A percentile compares a stretch with the other conserved stretches of the same genome.
Conservation (phyloP, 1,140 invertebrate species). For the Aricia agestis region DNA sequence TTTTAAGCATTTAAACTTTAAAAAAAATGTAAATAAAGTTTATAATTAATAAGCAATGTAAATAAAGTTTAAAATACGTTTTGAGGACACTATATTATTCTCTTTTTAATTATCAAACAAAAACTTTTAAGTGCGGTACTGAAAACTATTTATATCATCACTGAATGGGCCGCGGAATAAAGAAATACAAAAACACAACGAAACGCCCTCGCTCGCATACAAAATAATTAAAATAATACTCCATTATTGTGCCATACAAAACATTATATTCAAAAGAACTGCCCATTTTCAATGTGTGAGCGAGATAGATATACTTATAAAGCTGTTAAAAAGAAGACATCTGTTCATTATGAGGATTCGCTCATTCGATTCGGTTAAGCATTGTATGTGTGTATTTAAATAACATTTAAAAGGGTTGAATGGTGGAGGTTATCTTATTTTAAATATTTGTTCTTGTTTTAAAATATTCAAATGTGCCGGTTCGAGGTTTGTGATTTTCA, state of each 20-base stretch:
- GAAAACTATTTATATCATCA: conserved; percentile 7
- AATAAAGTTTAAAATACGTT: too few species aligned
- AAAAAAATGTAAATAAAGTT: too few species aligned
- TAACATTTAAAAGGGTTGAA: conserved; percentile 17
- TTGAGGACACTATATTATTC: too few species aligned
- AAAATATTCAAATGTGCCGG: neutral
- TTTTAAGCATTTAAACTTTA: too few species aligned
- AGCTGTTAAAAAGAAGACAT: conserved; percentile 31
- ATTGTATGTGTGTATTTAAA: conserved; percentile 29
- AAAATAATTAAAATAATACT: conserved; percentile 53
- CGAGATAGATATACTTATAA: conserved; percentile 31
- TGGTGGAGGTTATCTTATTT: neutral
- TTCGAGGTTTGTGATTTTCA: neutral
- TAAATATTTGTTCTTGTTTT: neutral
- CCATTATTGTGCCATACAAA: conserved; percentile 37
- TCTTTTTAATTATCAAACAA: conserved; percentile 4
- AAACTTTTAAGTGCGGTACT: neutral
- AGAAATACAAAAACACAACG: conserved; percentile 35
- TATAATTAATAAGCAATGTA: too few species aligned
- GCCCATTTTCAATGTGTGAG: conserved; percentile 46
- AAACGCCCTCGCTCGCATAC: conserved; percentile 31
- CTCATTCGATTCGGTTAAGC: neutral
- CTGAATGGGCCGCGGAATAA: conserved; percentile 21
- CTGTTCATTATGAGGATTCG: conserved; percentile 33
- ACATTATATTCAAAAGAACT: conserved; percentile 40